These are phyloP conservation scores for Parotia lawesii DNA, from an alignment of 2,113 vertebrate species.

Conservation along the genomic window DNA sequence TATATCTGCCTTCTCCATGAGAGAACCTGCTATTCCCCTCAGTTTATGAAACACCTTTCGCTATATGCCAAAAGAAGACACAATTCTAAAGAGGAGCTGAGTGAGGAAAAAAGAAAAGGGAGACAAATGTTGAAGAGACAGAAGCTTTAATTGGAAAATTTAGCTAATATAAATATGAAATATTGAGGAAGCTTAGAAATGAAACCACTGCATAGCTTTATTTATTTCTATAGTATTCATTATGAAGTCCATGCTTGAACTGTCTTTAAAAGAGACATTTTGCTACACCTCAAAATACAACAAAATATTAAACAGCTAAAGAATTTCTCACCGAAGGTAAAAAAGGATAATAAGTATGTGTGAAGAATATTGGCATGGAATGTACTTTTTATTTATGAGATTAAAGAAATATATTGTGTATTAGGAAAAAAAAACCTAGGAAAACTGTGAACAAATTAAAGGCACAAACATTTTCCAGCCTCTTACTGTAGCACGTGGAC, in stretches of 20 bases:
- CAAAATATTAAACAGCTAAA: background rate
- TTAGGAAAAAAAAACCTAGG: background rate
- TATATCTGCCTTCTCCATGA: background rate
- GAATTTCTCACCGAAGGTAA: background rate
- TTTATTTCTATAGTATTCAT: background rate
- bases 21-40: background rate
- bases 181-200: background rate
- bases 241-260: background rate
- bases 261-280: background rate
- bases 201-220: background rate
- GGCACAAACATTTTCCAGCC: background rate
- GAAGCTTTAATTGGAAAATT: background rate
- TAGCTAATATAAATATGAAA: background rate
- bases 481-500: background rate
- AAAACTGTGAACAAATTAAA: background rate
- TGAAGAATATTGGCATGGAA: background rate
- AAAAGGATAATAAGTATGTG: background rate
- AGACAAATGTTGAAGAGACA: background rate
- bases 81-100: background rate
- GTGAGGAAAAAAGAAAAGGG: background rate
- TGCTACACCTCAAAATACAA: background rate
- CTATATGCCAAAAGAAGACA: background rate
- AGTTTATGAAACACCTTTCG: constrained; percentile 22
- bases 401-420: background rate
- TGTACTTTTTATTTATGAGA: background rate